These are phyloP conservation scores for Zapornia atra DNA, from an alignment of 2,113 vertebrate genomes.

Conservation along the genomic window DNA sequence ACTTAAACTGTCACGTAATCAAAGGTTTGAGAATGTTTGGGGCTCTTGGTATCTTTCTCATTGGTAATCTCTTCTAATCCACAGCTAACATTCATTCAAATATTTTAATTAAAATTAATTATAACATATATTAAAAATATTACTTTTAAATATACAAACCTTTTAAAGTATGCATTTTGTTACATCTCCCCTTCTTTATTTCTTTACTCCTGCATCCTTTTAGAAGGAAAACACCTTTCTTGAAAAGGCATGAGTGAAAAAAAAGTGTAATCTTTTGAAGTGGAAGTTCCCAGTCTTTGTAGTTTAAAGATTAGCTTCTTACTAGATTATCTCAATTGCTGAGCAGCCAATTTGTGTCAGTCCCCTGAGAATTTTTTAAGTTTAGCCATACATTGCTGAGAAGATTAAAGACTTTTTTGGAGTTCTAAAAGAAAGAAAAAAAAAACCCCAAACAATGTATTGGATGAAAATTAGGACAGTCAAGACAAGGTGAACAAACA, in stretches of 20 bases:
- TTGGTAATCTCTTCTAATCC: not conserved
- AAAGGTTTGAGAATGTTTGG: not conserved
- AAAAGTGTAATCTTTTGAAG: constrained; percentile 19
- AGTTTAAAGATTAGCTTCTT: not conserved
- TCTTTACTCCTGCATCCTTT: not conserved
- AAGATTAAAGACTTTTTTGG: constrained; percentile 23
- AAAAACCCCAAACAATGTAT: not conserved
- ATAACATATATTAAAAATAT: not conserved
- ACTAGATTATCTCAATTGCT: not conserved
- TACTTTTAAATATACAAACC: not conserved
- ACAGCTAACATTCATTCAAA: not conserved
- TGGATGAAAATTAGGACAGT: not conserved
- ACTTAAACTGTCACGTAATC: not conserved
- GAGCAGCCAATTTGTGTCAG: not conserved
- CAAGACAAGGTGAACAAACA: not conserved
- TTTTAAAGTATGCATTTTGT: not conserved
- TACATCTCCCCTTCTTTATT: not conserved
- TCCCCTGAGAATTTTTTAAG: not conserved
- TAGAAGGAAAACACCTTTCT: not conserved
- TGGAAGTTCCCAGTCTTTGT: not conserved
- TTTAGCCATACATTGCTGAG: not conserved
- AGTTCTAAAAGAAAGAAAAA: not conserved
- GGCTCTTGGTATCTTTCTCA: not conserved
- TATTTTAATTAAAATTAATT: not conserved
- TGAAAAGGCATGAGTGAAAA: not conserved